phyloP scores from a whole-genome alignment of 2,888 invertebrate genomes.

The Rhamnusium bicolor region DNA sequence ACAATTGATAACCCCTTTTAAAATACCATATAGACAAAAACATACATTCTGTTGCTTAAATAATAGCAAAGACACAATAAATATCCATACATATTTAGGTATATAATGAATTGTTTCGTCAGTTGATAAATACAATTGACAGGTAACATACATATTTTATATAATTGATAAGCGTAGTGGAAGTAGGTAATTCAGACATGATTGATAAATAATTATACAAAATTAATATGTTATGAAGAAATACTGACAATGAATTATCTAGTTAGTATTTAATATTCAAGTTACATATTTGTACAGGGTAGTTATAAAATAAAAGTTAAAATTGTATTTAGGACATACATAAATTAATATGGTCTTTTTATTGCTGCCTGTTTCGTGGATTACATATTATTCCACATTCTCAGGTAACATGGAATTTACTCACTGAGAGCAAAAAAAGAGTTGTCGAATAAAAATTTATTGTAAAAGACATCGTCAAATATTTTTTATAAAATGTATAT shows the following conservation, averaged over 20 bases:
- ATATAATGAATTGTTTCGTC: conserved; percentile 4
- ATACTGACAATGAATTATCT: conserved; percentile 12
- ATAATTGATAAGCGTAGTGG: conserved; percentile 16
- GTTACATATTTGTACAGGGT: not conserved
- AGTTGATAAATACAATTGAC: not conserved
- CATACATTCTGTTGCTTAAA: not conserved
- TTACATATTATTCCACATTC: too few species aligned
- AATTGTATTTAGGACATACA: too few species aligned
- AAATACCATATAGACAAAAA: conserved; percentile 2
- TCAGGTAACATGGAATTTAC: too few species aligned
- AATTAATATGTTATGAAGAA: conserved; percentile 7
- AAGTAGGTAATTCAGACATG: not conserved
- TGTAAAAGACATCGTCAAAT: too few species aligned
- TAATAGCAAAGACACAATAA: not conserved
- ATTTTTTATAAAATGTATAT: too few species aligned
- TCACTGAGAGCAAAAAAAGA: too few species aligned
- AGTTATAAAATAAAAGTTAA: not conserved
- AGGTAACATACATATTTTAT: conserved; percentile 4
- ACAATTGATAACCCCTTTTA: conserved; percentile 11
- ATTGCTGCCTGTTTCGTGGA: too few species aligned
- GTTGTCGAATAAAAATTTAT: too few species aligned
- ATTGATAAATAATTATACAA: conserved; percentile 18
- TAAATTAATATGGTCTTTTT: too few species aligned
- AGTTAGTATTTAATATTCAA: not conserved
- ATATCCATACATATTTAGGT: not conserved